Evolutionary conservation across 2,113 vertebrate species (phyloP).

Genomic region (Oncorhynchus keta): DNA sequence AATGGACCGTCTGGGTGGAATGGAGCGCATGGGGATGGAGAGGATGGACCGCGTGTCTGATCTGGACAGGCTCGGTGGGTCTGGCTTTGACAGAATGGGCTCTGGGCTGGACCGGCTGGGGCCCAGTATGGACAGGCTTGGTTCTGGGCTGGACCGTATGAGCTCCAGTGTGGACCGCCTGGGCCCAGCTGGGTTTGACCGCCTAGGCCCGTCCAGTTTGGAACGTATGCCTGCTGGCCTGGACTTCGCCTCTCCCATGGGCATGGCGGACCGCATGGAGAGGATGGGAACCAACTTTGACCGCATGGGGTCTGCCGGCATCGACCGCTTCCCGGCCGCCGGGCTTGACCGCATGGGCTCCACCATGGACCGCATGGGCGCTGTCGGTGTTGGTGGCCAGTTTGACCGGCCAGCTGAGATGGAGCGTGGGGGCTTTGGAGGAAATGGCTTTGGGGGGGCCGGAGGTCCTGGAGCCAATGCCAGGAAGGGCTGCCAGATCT

Average conservation of each 20-base stretch:
- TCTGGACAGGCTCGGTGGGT: slow-evolving; percentile 85
- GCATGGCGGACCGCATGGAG: slow-evolving; percentile 75
- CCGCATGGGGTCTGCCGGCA: slow-evolving; percentile 78
- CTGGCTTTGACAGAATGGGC: slow-evolving; percentile 88
- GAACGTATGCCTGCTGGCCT: slow-evolving; percentile 84
- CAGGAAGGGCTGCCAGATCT: slow-evolving; percentile 96
- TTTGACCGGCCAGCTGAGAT: slow-evolving; percentile 89
- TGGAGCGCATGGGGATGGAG: slow-evolving; percentile 88
- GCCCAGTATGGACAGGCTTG: slow-evolving; percentile 86
- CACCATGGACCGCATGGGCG: slow-evolving; percentile 90
- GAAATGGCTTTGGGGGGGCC: slow-evolving; percentile 84
- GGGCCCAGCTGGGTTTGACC: slow-evolving; percentile 80
- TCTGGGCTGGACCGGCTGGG: slow-evolving; percentile 87
- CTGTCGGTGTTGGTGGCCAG: slow-evolving; percentile 82
- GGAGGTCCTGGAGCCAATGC: slow-evolving; percentile 79
- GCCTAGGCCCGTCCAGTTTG: slow-evolving; percentile 83
- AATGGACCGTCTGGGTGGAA: slow-evolving; percentile 83
- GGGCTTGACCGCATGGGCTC: slow-evolving; percentile 85
- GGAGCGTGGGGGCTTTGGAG: slow-evolving; percentile 89
- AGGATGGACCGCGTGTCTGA: slow-evolving; percentile 86
- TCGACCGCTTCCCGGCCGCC: slow-evolving; percentile 75
- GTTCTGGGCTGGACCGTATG: slow-evolving; percentile 88
- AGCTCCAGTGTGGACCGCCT: slow-evolving; percentile 86
- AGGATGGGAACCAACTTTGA: slow-evolving; percentile 82
- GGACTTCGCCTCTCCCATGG: slow-evolving; percentile 71